Conservation (phyloP, 2,888 invertebrate species). For the Matsumyia berberina region DNA sequence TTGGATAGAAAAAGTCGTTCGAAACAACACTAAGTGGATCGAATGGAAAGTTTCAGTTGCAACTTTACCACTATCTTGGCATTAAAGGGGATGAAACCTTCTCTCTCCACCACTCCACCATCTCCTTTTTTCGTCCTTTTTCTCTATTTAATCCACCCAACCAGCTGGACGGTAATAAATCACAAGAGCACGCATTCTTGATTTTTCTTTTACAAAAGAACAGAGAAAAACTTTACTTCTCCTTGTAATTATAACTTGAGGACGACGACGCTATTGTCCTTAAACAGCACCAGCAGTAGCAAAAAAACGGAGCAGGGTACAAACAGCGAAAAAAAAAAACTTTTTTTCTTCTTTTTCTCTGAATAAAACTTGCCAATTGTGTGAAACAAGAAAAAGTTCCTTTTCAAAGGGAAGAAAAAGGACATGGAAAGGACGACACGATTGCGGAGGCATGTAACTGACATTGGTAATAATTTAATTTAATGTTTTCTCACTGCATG, state of each 20-base stretch:
- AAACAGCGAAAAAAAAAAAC: neutral
- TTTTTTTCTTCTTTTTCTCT: neutral
- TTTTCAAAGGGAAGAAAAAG: neutral
- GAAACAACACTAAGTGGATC: slow-evolving; percentile 20
- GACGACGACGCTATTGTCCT: slow-evolving; percentile 20
- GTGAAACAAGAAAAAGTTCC: slow-evolving; percentile 17
- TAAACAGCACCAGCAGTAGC: neutral
- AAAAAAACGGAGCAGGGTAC: neutral
- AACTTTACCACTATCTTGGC: slow-evolving; percentile 10
- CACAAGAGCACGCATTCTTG: slow-evolving; percentile 43
- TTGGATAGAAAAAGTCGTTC: slow-evolving; percentile 7
- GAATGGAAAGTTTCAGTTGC: slow-evolving; percentile 13
- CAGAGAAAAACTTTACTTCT: neutral
- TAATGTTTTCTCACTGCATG: slow-evolving; percentile 5
- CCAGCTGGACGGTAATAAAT: slow-evolving; percentile 46
- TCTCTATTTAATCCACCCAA: slow-evolving; percentile 3
- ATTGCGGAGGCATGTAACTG: slow-evolving; percentile 10
- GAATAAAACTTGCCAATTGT: slow-evolving; percentile 27
- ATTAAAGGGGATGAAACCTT: neutral
- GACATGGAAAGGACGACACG: neutral
- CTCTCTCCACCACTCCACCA: neutral
- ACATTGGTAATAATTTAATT: slow-evolving; percentile 50
- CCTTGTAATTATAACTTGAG: slow-evolving; percentile 48
- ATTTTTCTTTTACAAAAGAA: slow-evolving; percentile 9
- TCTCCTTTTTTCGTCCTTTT: neutral